Base-by-base conservation (phyloP, 53 echinoderm and acorn worm species). In the Holothuria leucospilota region DNA sequence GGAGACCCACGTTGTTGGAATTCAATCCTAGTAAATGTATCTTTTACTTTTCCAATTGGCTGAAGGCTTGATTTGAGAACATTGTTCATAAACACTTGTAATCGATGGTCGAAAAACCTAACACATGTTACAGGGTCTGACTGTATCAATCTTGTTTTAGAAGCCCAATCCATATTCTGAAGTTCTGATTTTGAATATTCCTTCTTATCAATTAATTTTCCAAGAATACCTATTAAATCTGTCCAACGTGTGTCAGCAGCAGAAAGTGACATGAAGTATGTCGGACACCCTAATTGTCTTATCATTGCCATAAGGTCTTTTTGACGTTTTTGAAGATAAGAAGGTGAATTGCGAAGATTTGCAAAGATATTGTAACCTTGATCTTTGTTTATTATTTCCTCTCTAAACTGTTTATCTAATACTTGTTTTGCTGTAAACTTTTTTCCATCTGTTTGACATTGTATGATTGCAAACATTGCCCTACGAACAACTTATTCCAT, bases 251-350 rank as follows among this genome's bases (percentile, higher is more conserved):
- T 85, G n/a, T 85, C 85, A 46, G 85, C 85, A 23, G 85, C 69
- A 46, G 85, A 85, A 6, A 75, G 24, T 7, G 69, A 70, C 11
- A 85, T 52, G 18, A 85, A 85, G 42, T 51, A 85, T 49, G 85
- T 85, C 70, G 85, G 85, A n/a, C 39, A 71, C 13, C 69, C 85
- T 10, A 85, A 29, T 85, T 85, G 85, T 18, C 85, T 14, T 61
- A 85, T 85, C 85, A 85, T 85, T 8, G 85, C 69, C 69, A 85
- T 70, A 5, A 85, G 52, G 49, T 85, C 85, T 85, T 85, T 85
- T 51, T 85, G 29, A 11, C 63, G 29, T 46, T 71, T 85, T 85
- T 85, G 52, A 23, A 69, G 56, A 51, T 85, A 85, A 42, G 85
- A 71, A n/a, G 85, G 85, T 6, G 69, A 69, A 70, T 71, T 71